These are phyloP conservation scores for Zosterops pallidus DNA, from an alignment of 2,113 vertebrate genomes.

Conservation along the genomic window DNA sequence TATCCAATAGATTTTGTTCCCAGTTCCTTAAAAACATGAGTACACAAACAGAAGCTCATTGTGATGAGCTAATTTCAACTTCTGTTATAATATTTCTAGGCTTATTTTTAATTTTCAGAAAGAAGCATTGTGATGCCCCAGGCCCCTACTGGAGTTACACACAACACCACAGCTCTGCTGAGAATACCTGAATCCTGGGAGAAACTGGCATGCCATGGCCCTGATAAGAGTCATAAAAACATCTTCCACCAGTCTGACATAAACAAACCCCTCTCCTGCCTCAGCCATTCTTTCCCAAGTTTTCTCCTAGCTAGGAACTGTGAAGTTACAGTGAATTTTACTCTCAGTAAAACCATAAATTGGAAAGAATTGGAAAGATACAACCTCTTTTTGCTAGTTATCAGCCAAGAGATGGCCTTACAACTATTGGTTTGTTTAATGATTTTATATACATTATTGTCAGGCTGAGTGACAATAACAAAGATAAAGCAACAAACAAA, in stretches of 20 bases:
- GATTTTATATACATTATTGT: constrained; percentile 38
- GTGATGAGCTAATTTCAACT: not conserved
- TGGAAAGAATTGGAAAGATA: constrained; percentile 1
- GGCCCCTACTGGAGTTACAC: too few species aligned
- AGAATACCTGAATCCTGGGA: not conserved
- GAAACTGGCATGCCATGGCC: fast-evolving
- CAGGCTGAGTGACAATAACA: constrained; percentile 56
- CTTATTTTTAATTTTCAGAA: not conserved
- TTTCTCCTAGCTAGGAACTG: not conserved
- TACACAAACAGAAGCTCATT: not conserved
- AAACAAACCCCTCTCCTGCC: not conserved
- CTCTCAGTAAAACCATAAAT: constrained; percentile 42
- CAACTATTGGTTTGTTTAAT: constrained; percentile 47
- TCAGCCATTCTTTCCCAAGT: not conserved
- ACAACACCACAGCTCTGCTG: not conserved
- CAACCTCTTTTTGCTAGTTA: constrained; percentile 12
- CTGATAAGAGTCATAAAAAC: not conserved
- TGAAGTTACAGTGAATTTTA: not conserved
- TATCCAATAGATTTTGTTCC: not conserved
- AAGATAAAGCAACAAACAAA: constrained; percentile 50
- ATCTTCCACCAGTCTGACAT: not conserved
- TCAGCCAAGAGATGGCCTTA: constrained; percentile 37
- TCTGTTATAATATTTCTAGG: not conserved
- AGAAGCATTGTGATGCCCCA: not conserved
- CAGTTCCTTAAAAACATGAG: not conserved